Base-by-base conservation (phyloP, 2,113 vertebrate species). In the Macrotis lagotis region DNA sequence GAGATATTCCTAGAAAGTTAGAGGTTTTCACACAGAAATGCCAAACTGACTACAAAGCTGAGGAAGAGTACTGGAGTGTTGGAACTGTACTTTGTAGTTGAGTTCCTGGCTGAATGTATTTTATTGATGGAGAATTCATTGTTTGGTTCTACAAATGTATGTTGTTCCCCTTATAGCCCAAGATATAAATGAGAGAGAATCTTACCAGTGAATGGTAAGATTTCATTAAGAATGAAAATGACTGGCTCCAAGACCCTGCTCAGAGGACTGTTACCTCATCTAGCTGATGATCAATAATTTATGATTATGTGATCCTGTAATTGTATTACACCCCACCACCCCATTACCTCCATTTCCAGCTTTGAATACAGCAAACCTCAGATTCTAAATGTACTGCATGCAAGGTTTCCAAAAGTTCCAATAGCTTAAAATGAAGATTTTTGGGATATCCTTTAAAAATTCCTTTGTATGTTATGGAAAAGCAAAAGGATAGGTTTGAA, bases 201-300 rank as follows among this genome's bases (percentile, higher is more conserved):
- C 53, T 96, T 95, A 74, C 66, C 37, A n/a, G 25, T 22, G 31
- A n/a, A n/a, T n/a, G n/a, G n/a, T n/a, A n/a, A n/a, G n/a, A n/a
- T n/a, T n/a, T n/a, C n/a, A n/a, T 16, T 90, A 47, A 95, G 66
- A 92, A 91, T n/a, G 28, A 94, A 93, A 94, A 95, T 94, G 50
- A 92, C 7, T 92, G 19, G 88, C 91, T 48, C 90, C 51, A 91
- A 50, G 95, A 92, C 44, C 66, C 74, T 91, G 47, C 51, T n/a
- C 66, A 44, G 66, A 44, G 16, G 44, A 83, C 7, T 47, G 51
- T 93, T 93, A 89, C 31, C 91, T 89, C n/a, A 90, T n/a, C 44
- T 26, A 25, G 49, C 74, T 91, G 66, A 47, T 8, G 51, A 91
- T 66, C 48, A 88, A 25, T 83, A 51, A 53, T n/a, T 12, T 31